Evolutionary conservation across 2,888 invertebrate species (phyloP).

Genomic region (Cantharis flavilabris): DNA sequence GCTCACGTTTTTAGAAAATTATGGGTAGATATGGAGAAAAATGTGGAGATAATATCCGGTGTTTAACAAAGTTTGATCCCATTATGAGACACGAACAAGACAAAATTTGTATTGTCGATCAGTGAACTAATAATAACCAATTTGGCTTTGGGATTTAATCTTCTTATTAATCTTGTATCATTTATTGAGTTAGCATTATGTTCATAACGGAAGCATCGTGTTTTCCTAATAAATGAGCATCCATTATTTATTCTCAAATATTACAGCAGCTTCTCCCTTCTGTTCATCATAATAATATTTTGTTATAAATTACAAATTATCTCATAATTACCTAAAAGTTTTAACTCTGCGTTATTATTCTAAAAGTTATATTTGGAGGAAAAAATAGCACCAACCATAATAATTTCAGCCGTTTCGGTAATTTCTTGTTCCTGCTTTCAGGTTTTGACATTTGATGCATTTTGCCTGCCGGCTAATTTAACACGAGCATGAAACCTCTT

Average conservation of each 20-base stretch:
- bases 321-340: background rate
- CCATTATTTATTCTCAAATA: background rate
- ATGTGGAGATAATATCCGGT: background rate
- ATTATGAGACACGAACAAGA: background rate
- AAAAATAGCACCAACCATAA: background rate
- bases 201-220: background rate
- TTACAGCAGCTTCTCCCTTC: background rate
- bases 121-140: background rate
- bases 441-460: conserved; percentile 17
- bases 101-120: background rate
- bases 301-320: background rate
- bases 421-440: conserved; percentile 2
- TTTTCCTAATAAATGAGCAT: background rate
- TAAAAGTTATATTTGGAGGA: background rate
- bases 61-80: background rate
- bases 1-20: background rate
- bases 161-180: background rate
- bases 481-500: conserved; percentile 20
- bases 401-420: background rate
- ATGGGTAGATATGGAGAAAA: background rate
- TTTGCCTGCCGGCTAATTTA: conserved; percentile 24
- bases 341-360: background rate
- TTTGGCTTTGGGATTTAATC: background rate
- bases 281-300: background rate
- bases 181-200: background rate